These are phyloP conservation scores for Trematomus bernacchii DNA, from an alignment of 2,797 vertebrate species.

Conservation along the genomic window DNA sequence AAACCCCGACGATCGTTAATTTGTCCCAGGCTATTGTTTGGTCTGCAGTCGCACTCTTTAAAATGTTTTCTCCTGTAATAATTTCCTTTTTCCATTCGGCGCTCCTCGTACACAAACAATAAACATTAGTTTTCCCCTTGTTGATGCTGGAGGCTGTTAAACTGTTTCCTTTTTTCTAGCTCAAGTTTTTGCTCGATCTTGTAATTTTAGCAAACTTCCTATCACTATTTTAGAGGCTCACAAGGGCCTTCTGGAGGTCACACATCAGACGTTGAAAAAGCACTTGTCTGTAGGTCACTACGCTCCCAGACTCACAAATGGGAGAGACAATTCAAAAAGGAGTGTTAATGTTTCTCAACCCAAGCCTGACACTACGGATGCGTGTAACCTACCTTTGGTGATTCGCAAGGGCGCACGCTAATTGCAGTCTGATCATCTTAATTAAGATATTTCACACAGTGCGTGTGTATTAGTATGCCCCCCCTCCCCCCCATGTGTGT, in stretches of 20 bases:
- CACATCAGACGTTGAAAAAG: background rate
- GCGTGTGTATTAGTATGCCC: slow-evolving; percentile 13
- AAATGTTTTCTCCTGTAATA: background rate
- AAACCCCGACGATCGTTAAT: background rate
- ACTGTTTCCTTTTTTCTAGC: background rate
- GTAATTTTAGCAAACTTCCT: background rate
- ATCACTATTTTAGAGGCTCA: slow-evolving; percentile 3
- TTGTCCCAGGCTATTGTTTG: background rate
- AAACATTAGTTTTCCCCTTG: no score
- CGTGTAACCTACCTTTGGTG: slow-evolving; percentile 57
- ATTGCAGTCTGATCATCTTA: slow-evolving; percentile 62
- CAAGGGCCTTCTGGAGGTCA: slow-evolving; percentile 32
- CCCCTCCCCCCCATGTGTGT: slow-evolving; percentile 2
- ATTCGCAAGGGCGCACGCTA: slow-evolving; percentile 38
- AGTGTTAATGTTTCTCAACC: slow-evolving; percentile 27
- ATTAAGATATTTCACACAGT: slow-evolving; percentile 51
- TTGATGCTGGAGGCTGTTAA: background rate
- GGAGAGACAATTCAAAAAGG: slow-evolving; percentile 1
- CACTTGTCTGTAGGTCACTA: slow-evolving; percentile 1
- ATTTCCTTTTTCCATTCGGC: background rate
- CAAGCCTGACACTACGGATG: background rate
- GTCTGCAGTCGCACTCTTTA: background rate
- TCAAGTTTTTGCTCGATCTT: background rate
- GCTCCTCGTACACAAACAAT: no score
- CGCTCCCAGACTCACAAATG: background rate